phyloP scores from a whole-genome alignment of 2,888 invertebrate species.

The Eupithecia centaureata region DNA sequence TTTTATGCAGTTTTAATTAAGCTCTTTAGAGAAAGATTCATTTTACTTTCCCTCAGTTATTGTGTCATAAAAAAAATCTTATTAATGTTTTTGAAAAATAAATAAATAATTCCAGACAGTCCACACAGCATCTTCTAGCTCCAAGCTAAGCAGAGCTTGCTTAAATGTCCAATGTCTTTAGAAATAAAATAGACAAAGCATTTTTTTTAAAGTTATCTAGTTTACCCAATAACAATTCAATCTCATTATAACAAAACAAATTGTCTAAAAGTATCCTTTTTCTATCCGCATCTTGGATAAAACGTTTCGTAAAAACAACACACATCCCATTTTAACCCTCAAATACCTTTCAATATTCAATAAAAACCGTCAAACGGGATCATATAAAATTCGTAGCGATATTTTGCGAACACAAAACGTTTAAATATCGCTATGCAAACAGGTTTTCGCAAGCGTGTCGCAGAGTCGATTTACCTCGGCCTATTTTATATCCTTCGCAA shows the following conservation, averaged over 20 bases:
- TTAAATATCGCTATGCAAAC: constrained; percentile 69
- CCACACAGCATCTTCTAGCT: too few species aligned
- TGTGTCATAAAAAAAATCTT: too few species aligned
- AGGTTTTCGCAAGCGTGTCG: constrained; percentile 53
- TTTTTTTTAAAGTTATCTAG: too few species aligned
- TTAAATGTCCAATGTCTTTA: neutral
- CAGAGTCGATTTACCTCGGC: constrained; percentile 51
- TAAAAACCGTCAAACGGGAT: constrained; percentile 74
- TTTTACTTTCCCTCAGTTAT: too few species aligned
- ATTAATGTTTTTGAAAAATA: too few species aligned
- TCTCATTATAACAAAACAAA: constrained; percentile 3
- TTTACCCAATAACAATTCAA: neutral
- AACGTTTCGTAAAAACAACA: constrained; percentile 68
- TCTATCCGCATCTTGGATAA: constrained; percentile 67
- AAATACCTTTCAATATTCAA: constrained; percentile 79
- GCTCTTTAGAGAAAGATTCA: too few species aligned
- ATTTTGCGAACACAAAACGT: constrained; percentile 55
- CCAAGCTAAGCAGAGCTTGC: neutral
- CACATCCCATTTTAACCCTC: constrained; percentile 71
- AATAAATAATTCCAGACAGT: too few species aligned
- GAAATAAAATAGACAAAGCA: neutral
- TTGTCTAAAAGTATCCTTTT: constrained; percentile 18
- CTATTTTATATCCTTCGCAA: constrained; percentile 55
- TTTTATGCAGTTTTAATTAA: too few species aligned
- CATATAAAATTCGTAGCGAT: constrained; percentile 63